Conservation (phyloP, 2,888 invertebrate genomes). For the Amorpha juglandis region DNA sequence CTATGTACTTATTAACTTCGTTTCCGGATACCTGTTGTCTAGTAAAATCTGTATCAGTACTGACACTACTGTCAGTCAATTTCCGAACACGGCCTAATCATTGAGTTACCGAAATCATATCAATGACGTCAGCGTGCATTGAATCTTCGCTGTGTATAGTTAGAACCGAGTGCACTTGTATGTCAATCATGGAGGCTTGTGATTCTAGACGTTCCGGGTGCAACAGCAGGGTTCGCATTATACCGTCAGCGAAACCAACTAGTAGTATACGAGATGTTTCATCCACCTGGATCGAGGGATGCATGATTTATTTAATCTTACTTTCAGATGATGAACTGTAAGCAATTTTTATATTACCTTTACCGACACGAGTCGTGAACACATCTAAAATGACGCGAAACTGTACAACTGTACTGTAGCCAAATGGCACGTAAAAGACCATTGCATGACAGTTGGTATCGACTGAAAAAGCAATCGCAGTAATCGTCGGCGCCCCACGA, state of each 20-base stretch:
- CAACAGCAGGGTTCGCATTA: slow-evolving; percentile 82
- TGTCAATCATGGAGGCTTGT: slow-evolving; percentile 52
- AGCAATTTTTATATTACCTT: no score
- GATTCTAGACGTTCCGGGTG: slow-evolving; percentile 62
- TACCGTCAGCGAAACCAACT: slow-evolving; percentile 89
- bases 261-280: slow-evolving; percentile 86
- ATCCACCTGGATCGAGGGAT: slow-evolving; percentile 78
- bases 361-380: no score
- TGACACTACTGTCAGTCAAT: not conserved
- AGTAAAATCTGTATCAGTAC: no score
- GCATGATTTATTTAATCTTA: not conserved
- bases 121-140: slow-evolving; percentile 60
- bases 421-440: no score
- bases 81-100: not conserved
- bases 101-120: slow-evolving; percentile 66
- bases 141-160: slow-evolving; percentile 73
- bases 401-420: no score
- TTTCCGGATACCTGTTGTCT: no score
- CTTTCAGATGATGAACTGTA: not conserved
- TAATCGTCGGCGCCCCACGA: no score
- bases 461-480: no score
- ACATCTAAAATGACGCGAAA: no score
- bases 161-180: slow-evolving; percentile 64
- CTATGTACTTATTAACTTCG: no score
- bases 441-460: no score